Conservation (phyloP, 37 sponge, comb jelly and placozoan species). For the Aphrocallistes beatrix region DNA sequence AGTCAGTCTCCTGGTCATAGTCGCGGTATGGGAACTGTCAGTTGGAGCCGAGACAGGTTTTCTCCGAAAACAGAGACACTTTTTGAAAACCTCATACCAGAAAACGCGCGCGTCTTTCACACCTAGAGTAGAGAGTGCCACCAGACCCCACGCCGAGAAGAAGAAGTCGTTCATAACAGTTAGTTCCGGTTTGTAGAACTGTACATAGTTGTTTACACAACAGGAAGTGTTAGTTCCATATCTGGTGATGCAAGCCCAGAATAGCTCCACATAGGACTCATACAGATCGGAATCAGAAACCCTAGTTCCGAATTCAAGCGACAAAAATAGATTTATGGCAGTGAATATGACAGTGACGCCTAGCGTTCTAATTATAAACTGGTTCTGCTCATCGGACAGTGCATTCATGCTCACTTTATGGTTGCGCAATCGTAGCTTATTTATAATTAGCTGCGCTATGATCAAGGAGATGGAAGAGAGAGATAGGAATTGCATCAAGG, state of each 20-base stretch:
- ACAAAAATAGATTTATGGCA: not conserved
- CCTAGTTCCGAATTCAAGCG: not conserved
- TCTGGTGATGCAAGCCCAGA: conserved; percentile 4
- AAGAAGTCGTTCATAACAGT: not conserved
- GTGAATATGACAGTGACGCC: not conserved
- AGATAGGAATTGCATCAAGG: not conserved
- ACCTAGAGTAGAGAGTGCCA: not conserved
- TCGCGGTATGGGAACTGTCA: not conserved
- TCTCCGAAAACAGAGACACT: not conserved
- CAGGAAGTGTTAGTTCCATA: conserved; percentile 19
- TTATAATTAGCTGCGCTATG: not conserved
- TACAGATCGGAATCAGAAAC: not conserved
- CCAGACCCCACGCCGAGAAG: not conserved
- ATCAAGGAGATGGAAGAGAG: not conserved
- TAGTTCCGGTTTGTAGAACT: not conserved
- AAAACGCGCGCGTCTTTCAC: not conserved
- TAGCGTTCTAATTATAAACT: not conserved
- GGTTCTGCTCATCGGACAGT: not conserved
- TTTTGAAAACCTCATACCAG: not conserved
- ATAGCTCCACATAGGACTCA: not conserved
- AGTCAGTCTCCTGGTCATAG: not conserved
- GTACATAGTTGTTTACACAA: not conserved
- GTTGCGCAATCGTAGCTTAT: not conserved
- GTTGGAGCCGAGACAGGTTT: not conserved
- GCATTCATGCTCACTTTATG: not conserved